Percentiles rank a stretch among this genome's conserved stretches.
Evolutionary conservation across 2,888 invertebrate genomes (phyloP).

Genomic region (Ennomos erosarius): DNA sequence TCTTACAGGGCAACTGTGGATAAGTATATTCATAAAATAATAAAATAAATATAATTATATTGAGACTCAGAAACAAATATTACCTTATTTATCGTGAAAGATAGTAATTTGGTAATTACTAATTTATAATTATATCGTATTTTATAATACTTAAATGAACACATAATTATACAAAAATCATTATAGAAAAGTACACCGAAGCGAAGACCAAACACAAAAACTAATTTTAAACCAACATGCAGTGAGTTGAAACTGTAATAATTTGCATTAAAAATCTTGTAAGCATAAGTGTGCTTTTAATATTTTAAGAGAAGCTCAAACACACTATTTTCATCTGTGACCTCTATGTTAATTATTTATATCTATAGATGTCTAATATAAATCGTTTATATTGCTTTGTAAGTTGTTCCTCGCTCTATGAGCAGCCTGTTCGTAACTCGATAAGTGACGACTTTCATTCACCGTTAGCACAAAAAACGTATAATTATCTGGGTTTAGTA

Average conservation of each 20-base stretch:
- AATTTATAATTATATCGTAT: no score
- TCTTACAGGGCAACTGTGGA: conserved; percentile 83
- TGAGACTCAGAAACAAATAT: conserved; percentile 8
- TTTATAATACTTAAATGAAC: conserved; percentile 15
- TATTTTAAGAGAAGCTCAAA: conserved; percentile 18
- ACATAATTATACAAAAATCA: conserved; percentile 30
- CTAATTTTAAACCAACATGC: conserved; percentile 31
- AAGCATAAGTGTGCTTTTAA: conserved; percentile 15
- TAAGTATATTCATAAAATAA: conserved; percentile 2
- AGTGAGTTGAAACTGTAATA: conserved; percentile 29
- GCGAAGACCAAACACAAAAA: conserved; percentile 70
- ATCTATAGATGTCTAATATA: conserved; percentile 41
- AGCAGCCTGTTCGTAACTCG: no score
- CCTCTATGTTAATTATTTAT: conserved; percentile 23
- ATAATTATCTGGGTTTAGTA: conserved; percentile 18
- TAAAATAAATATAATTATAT: conserved; percentile 9
- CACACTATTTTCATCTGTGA: conserved; percentile 10
- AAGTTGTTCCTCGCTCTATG: conserved; percentile 44
- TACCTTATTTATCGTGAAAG: not conserved
- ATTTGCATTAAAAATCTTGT: conserved; percentile 10
- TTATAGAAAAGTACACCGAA: conserved; percentile 49
- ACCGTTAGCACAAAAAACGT: conserved; percentile 37
- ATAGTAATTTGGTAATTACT: not conserved
- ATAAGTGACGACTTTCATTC: no score
- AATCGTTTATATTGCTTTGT: conserved; percentile 37